These are phyloP conservation scores for Rhinolophus sinicus DNA, from an alignment of 2,113 vertebrate genomes.

Conservation along the genomic window DNA sequence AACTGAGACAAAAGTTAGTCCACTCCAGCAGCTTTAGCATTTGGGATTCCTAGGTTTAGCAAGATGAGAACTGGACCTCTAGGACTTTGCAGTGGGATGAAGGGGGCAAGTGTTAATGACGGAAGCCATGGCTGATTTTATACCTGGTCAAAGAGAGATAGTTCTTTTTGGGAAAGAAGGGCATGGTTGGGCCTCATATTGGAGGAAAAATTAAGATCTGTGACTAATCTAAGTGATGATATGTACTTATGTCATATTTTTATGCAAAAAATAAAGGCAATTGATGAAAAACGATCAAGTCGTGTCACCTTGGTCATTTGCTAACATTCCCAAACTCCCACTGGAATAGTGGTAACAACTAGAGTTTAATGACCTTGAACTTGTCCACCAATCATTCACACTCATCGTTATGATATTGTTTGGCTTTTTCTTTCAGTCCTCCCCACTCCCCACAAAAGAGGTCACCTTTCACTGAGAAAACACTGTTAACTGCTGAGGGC, in stretches of 20 bases:
- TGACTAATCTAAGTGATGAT: background rate
- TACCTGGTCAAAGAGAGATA: background rate
- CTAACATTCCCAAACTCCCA: background rate
- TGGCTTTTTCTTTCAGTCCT: background rate
- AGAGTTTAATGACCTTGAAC: background rate
- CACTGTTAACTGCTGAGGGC: background rate
- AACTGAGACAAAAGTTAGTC: background rate
- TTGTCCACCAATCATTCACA: background rate
- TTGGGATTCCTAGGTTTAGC: background rate
- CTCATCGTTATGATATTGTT: background rate
- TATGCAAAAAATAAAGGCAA: conserved; percentile 10
- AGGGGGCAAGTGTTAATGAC: background rate
- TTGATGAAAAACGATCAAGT: background rate
- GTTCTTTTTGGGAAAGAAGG: background rate
- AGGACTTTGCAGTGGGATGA: background rate
- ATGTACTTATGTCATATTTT: background rate
- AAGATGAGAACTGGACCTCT: background rate
- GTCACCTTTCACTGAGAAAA: background rate
- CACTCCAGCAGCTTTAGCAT: background rate
- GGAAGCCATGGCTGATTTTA: background rate
- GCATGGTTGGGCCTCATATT: background rate
- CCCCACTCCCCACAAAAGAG: background rate
- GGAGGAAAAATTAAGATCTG: background rate
- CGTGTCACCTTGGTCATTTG: background rate
- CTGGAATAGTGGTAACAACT: background rate